A percentile compares a stretch with the other conserved stretches of the same genome.
Evolutionary conservation across 2,888 invertebrate genomes (phyloP).

Genomic region (Strigamia maritima): DNA sequence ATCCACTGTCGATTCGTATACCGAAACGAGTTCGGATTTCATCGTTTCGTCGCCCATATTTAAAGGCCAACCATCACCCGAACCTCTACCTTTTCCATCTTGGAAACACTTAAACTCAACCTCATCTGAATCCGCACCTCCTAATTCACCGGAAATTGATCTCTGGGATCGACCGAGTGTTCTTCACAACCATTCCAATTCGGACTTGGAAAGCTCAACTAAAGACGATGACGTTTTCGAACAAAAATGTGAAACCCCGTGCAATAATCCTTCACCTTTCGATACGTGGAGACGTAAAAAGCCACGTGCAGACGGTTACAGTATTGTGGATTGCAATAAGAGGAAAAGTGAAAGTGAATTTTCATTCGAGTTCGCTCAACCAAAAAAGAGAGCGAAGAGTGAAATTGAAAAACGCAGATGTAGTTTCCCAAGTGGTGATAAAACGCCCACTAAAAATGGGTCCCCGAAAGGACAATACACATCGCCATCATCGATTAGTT

Average conservation of each 20-base stretch:
- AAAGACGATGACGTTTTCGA: neutral
- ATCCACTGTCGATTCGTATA: no score
- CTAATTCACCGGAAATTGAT: neutral
- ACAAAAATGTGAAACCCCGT: neutral
- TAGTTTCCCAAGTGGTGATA: neutral
- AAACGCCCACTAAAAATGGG: neutral
- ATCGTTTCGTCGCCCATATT: neutral
- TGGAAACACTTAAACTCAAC: neutral
- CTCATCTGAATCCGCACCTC: neutral
- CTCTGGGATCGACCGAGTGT: neutral
- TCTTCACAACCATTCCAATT: no score
- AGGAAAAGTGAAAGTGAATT: neutral
- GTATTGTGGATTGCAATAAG: neutral
- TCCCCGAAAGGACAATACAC: neutral
- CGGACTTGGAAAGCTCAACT: neutral
- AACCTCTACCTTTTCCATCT: neutral
- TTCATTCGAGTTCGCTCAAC: neutral
- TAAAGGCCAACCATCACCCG: neutral
- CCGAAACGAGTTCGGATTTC: no score
- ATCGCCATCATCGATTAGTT: neutral
- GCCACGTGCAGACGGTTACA: neutral
- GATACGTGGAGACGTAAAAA: neutral
- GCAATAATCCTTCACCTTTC: neutral
- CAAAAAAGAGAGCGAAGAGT: neutral
- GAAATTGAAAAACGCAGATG: neutral